Conservation (phyloP, 2,888 invertebrate genomes). For the Antitype chi region DNA sequence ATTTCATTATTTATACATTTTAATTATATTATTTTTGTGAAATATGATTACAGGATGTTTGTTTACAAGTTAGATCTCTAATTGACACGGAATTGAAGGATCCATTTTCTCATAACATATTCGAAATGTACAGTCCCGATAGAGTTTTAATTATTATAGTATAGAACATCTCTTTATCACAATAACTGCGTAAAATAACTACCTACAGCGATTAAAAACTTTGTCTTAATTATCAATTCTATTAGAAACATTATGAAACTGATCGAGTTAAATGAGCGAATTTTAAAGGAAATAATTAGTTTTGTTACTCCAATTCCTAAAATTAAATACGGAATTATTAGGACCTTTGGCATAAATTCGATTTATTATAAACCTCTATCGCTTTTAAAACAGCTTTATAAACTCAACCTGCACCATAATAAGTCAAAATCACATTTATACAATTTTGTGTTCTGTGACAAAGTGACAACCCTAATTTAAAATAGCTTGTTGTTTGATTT, state of each 20-base stretch:
- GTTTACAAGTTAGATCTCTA: neutral
- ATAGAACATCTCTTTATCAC: conserved; percentile 72
- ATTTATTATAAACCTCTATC: conserved; percentile 20
- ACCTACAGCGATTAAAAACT: conserved; percentile 62
- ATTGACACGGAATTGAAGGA: conserved; percentile 21
- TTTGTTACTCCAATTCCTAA: conserved; percentile 28
- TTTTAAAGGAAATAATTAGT: conserved; percentile 40
- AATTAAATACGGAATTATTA: conserved; percentile 33
- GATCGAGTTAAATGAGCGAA: conserved; percentile 20
- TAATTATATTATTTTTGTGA: neutral
- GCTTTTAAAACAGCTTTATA: conserved; percentile 34
- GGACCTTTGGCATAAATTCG: conserved; percentile 59
- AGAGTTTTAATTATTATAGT: conserved; percentile 52
- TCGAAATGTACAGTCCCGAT: conserved; percentile 55
- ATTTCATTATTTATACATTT: neutral
- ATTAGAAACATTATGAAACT: conserved; percentile 27
- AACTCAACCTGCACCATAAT: conserved; percentile 40
- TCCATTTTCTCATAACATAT: conserved; percentile 50
- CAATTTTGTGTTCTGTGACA: conserved; percentile 50
- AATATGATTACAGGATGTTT: conserved; percentile 14
- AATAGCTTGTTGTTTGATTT: conserved; percentile 58
- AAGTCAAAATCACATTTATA: conserved; percentile 20
- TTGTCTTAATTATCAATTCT: conserved; percentile 44
- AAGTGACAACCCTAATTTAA: conserved; percentile 60
- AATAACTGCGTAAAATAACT: conserved; percentile 72